A percentile compares a stretch with the other conserved stretches of the same genome.
Evolutionary conservation across 2,797 vertebrate species (phyloP).

Genomic region (Centropyge bicolor): DNA sequence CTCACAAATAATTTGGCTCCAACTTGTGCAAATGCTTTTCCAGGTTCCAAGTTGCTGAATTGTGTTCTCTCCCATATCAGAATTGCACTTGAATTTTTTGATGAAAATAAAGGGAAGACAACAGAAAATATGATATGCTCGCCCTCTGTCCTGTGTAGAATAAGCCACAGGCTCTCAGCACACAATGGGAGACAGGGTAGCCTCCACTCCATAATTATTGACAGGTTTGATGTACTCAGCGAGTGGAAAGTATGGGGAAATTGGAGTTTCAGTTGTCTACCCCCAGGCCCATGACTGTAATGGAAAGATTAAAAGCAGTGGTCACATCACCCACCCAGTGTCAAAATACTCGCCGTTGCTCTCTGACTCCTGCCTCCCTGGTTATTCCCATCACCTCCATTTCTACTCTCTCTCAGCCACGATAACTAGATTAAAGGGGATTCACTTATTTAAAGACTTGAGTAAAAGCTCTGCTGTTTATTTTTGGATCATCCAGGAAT

Average conservation of each 20-base stretch:
- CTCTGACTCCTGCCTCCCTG: slow-evolving; percentile 41
- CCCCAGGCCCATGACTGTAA: slow-evolving; percentile 83
- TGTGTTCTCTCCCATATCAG: not conserved
- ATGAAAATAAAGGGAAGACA: not conserved
- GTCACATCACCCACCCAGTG: slow-evolving; percentile 55
- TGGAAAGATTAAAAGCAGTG: slow-evolving; percentile 91
- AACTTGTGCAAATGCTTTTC: not conserved
- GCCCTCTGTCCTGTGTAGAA: slow-evolving; percentile 43
- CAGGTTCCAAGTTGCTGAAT: not conserved
- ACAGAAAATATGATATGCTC: not conserved
- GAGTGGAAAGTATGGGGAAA: slow-evolving; percentile 86
- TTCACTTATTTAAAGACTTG: slow-evolving; percentile 86
- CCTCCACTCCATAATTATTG: slow-evolving; percentile 88
- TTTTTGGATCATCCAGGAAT: slow-evolving; percentile 77
- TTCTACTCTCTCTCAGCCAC: slow-evolving; percentile 51
- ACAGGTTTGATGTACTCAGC: slow-evolving; percentile 87
- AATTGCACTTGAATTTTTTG: not conserved
- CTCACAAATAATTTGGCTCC: not conserved
- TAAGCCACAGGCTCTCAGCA: slow-evolving; percentile 63
- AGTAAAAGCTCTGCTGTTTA: slow-evolving; percentile 69
- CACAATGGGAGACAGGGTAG: slow-evolving; percentile 73
- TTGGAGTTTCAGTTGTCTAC: slow-evolving; percentile 77
- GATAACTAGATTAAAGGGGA: slow-evolving; percentile 86
- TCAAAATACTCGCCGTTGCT: slow-evolving; percentile 51
- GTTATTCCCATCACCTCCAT: slow-evolving; percentile 46